Percentiles rank a stretch among this genome's conserved stretches.
These are phyloP conservation scores for Poecilia velifera DNA, from an alignment of 2,797 vertebrate genomes.

Conservation along the genomic window DNA sequence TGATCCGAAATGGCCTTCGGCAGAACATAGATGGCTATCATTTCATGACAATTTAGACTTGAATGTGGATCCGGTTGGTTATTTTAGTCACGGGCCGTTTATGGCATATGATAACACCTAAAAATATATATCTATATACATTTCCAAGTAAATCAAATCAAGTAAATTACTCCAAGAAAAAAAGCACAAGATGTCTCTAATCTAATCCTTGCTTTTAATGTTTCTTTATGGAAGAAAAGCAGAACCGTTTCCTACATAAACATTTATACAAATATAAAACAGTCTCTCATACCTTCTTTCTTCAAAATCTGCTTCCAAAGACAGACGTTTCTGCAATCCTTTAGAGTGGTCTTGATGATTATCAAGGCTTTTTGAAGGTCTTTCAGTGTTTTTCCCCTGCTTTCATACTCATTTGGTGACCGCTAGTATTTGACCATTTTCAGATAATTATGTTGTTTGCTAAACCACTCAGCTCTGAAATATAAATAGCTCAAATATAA, in stretches of 20 bases:
- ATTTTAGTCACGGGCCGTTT: not conserved
- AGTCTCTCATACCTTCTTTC: not conserved
- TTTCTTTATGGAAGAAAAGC: slow-evolving; percentile 22
- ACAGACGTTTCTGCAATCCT: not conserved
- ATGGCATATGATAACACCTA: not conserved
- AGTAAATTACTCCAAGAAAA: not conserved
- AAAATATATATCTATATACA: not conserved
- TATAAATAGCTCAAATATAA: not conserved
- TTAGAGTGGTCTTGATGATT: not conserved
- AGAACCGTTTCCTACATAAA: slow-evolving; percentile 22
- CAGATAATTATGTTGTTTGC: not conserved
- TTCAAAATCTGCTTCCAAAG: not conserved
- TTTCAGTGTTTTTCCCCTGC: not conserved
- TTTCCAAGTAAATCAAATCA: not conserved
- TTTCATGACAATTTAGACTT: not conserved
- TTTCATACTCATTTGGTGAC: not conserved
- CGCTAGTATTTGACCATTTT: not conserved
- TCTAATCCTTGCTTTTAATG: slow-evolving; percentile 53
- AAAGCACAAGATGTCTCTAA: slow-evolving; percentile 18
- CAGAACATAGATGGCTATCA: not conserved
- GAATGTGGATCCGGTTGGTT: not conserved
- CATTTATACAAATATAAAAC: not conserved
- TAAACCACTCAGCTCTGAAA: not conserved
- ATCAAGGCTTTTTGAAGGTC: not conserved
- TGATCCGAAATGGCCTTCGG: slow-evolving; percentile 12